Percentiles rank a stretch among this genome's conserved stretches.
Conservation (phyloP, 2,888 invertebrate genomes). For the Lasius platythorax region DNA sequence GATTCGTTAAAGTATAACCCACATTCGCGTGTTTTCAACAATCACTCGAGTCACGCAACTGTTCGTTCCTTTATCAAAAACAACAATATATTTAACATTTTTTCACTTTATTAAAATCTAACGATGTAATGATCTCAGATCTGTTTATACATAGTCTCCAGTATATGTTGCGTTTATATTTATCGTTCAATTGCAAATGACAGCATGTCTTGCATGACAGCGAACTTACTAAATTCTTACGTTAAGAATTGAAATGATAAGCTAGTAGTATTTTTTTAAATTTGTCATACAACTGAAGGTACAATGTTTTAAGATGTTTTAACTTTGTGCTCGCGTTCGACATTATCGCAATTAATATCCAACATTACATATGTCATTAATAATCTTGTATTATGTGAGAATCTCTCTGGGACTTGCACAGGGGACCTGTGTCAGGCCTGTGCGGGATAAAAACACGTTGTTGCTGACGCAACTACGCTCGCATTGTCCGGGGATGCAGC, state of each 20-base stretch:
- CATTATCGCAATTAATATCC: conserved; percentile 38
- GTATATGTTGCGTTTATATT: background rate
- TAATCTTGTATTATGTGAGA: conserved; percentile 38
- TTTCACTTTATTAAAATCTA: background rate
- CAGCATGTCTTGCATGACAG: background rate
- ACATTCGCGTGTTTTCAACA: conserved; percentile 21
- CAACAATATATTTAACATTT: background rate
- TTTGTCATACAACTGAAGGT: background rate
- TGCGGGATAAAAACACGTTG: conserved; percentile 47
- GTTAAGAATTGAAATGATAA: background rate
- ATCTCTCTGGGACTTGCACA: background rate
- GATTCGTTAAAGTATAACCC: background rate
- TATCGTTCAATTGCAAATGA: background rate
- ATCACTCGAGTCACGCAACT: conserved; percentile 28
- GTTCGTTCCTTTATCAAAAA: background rate
- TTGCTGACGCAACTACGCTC: conserved; percentile 53
- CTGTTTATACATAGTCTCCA: background rate
- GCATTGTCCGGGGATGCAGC: conserved; percentile 61
- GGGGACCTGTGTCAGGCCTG: conserved; percentile 47
- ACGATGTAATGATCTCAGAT: background rate
- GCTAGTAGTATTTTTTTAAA: background rate
- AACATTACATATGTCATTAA: conserved; percentile 48
- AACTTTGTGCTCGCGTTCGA: background rate
- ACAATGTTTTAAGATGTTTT: background rate
- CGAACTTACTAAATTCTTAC: background rate